A percentile compares a stretch with the other conserved stretches of the same genome.
These are phyloP conservation scores for Onchidella celtica DNA, from an alignment of 2,888 invertebrate genomes.

Conservation along the genomic window DNA sequence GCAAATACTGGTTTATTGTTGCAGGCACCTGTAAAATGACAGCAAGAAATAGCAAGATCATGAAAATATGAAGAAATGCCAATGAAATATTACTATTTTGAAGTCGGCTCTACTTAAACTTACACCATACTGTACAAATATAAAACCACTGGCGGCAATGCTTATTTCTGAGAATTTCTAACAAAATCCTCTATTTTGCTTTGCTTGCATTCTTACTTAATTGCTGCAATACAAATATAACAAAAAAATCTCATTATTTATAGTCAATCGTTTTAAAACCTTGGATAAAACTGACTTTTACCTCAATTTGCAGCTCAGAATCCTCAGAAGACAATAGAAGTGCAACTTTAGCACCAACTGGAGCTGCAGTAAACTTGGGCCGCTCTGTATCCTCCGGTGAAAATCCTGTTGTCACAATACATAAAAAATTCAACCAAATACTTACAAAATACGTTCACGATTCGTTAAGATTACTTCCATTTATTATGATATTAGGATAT, in stretches of 20 bases:
- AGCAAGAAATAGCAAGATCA: neutral
- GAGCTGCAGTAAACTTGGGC: conserved; percentile 64
- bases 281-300: neutral
- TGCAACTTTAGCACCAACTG: conserved; percentile 62
- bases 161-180: no score
- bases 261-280: neutral
- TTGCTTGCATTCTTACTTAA: no score
- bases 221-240: no score
- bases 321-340: conserved; percentile 55
- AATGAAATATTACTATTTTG: no score
- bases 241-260: neutral
- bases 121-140: no score
- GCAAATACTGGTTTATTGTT: conserved; percentile 74
- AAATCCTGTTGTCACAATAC: conserved; percentile 52
- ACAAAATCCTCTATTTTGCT: no score
- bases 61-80: no score
- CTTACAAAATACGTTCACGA: neutral
- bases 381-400: conserved; percentile 68
- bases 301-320: neutral
- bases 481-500: no score
- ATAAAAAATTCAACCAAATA: neutral
- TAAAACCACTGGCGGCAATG: no score
- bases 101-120: no score
- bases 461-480: no score
- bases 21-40: conserved; percentile 73